A percentile compares a stretch with the other conserved stretches of the same genome.
These are phyloP conservation scores for Cephalopachus bancanus DNA, from an alignment of 2,797 vertebrate genomes.

Conservation along the genomic window DNA sequence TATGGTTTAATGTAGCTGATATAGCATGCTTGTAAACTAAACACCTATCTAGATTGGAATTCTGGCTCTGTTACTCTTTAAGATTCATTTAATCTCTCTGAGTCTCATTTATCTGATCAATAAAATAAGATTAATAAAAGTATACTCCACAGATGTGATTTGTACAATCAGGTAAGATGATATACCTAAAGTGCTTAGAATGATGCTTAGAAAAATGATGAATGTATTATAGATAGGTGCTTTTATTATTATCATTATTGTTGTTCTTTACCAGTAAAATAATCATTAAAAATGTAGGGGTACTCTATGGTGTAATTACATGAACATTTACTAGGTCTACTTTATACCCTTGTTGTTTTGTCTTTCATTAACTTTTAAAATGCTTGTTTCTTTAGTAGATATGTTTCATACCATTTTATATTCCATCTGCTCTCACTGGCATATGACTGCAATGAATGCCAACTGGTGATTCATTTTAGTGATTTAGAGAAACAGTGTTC, in stretches of 20 bases:
- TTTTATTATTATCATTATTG: background rate
- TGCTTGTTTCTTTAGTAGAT: constrained; percentile 65
- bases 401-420: constrained; percentile 76
- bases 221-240: background rate
- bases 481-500: constrained; percentile 77
- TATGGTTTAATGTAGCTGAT: background rate
- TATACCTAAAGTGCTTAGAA: background rate
- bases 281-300: background rate
- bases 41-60: background rate
- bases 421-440: constrained; percentile 80
- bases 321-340: background rate
- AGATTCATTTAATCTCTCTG: background rate
- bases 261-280: background rate
- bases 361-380: constrained; percentile 79
- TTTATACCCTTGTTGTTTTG: constrained; percentile 58
- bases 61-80: accelerated
- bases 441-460: constrained; percentile 74
- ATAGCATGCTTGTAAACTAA: background rate
- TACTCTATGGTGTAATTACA: constrained; percentile 16
- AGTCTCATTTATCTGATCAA: background rate
- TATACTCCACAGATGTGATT: background rate
- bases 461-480: constrained; percentile 77
- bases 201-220: background rate
- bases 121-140: background rate
- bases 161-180: background rate